phyloP scores from a whole-genome alignment of 2,113 vertebrate species.

The Melanotaenia duboulayi region DNA sequence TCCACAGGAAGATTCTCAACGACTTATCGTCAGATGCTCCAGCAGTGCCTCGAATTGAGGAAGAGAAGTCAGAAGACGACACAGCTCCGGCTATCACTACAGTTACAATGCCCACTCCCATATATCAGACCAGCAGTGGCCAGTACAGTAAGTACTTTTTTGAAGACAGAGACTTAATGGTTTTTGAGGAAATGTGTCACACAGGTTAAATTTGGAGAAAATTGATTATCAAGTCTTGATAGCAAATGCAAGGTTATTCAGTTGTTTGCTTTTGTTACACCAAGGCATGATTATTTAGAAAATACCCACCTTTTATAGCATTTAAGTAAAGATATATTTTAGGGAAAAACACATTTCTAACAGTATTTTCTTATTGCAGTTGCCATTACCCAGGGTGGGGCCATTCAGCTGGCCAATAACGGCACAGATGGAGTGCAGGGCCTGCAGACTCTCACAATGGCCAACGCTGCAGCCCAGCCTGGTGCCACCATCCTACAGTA shows the following conservation, averaged over 20 bases:
- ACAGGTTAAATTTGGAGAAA: background rate
- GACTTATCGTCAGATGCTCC: conserved; percentile 97
- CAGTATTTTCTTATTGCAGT: conserved; percentile 79
- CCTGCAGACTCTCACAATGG: conserved; percentile 96
- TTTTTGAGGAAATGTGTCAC: background rate
- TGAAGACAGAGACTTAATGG: background rate
- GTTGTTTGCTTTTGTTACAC: too few relatives aligned
- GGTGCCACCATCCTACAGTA: conserved; percentile 98
- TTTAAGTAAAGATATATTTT: background rate
- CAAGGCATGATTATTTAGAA: too few relatives aligned
- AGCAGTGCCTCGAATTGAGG: conserved; percentile 96
- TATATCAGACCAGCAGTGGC: conserved; percentile 99
- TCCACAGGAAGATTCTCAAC: conserved; percentile 96
- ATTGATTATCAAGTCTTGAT: background rate
- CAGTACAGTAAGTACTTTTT: conserved; percentile 93
- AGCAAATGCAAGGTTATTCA: too few relatives aligned
- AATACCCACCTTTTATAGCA: too few relatives aligned
- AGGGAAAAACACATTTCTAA: background rate
- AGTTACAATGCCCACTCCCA: conserved; percentile 97
- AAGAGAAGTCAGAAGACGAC: conserved; percentile 98
- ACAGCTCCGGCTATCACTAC: conserved; percentile 93
- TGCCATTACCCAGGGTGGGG: conserved; percentile 97
- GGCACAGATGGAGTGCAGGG: conserved; percentile 97
- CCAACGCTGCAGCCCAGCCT: conserved; percentile 89
- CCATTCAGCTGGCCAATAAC: conserved; percentile 97